phyloP scores from a whole-genome alignment of 2,888 invertebrate genomes.

The Fissipunctia ypsillon region DNA sequence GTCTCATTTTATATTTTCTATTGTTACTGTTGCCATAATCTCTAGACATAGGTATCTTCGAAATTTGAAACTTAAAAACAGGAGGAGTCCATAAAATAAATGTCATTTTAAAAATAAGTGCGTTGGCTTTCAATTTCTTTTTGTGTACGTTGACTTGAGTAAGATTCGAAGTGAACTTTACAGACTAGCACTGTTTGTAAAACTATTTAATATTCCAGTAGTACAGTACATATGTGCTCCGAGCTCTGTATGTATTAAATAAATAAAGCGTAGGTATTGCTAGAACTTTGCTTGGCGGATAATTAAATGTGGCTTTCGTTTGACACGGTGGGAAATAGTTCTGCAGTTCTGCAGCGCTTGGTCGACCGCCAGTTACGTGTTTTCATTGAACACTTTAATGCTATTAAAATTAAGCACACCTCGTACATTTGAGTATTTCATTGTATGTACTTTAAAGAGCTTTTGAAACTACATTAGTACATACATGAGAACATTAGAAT shows the following conservation, averaged over 20 bases:
- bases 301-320: slow-evolving; percentile 19
- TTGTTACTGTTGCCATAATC: too few relatives aligned
- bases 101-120: not conserved
- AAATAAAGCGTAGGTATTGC: not conserved
- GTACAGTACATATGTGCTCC: not conserved
- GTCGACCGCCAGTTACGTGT: not conserved
- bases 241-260: not conserved
- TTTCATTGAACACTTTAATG: not conserved
- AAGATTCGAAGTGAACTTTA: not conserved
- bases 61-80: too few relatives aligned
- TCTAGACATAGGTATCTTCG: too few relatives aligned
- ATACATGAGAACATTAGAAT: too few relatives aligned
- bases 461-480: too few relatives aligned
- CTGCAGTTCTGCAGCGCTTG: not conserved
- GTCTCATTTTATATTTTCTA: too few relatives aligned
- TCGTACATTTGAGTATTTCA: not conserved
- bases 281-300: not conserved
- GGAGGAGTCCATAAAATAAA: too few relatives aligned
- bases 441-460: not conserved
- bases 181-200: not conserved
- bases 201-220: not conserved
- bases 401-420: not conserved
- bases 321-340: not conserved
- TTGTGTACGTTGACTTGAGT: not conserved
- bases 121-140: too few relatives aligned